Base-by-base conservation (phyloP, 23 tunicate species). In the Diplosoma virens region DNA sequence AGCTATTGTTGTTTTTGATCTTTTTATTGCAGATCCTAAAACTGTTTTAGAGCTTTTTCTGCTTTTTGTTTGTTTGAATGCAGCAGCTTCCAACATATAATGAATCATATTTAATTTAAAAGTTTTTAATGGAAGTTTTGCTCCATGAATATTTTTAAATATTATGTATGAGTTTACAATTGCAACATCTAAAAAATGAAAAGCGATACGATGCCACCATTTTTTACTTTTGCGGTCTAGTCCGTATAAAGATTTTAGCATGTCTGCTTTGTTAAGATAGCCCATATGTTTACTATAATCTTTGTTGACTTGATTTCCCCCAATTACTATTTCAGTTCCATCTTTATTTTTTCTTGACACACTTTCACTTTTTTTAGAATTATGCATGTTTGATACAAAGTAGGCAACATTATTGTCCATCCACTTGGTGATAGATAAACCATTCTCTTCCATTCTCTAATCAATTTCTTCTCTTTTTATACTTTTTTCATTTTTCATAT, bases 201-300 rank as follows among this genome's bases (percentile, higher is more conserved):
- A 67, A 7, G 74, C 74, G 2, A 67, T 67, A 3, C 52, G 74
- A 18, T 67, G 74, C 74, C 74, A 63, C 69, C 69, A 67, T 29
- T 67, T 67, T 36, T 67, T 67, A 52, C 74, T 67, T 22, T 67
- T 67, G 27, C 74, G 25, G 27, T 67, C 52, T 22, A 67, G 27
- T 17, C 52, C 74, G 17, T 34, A 67, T 5, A 67, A 7, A 9
- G 74, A 35, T 22, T 67, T 34, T 26, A 67, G 36, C 74, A 67
- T 67, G 17, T 67, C 74, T 14, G 74, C 74, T 67, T 37, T 36
- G 21, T 35, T 27, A 3, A 67, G 52, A 26, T 36, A 67, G 50
- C 74, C 50, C 74, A 67, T 67, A 67, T 35, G 74, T 22, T 67
- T 67, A 23, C 36, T 67, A 27, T 67, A 36, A 26, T 67, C 74